These are phyloP conservation scores for Xyliphius kryptos DNA, from an alignment of 2,113 vertebrate species.

Conservation along the genomic window DNA sequence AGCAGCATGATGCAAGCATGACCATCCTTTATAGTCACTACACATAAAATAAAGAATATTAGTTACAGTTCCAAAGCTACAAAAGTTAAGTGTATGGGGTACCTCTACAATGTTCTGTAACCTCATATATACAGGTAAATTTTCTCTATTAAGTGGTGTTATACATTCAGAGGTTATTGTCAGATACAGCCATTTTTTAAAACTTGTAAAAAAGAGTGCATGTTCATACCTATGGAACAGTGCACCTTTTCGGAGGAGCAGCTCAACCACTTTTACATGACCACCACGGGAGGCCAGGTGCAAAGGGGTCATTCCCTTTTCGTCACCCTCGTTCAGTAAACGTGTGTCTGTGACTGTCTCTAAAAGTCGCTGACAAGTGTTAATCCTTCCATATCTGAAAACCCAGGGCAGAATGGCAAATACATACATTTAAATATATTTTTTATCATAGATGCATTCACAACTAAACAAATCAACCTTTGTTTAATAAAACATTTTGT, in stretches of 20 bases:
- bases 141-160: too few species aligned
- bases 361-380: constrained; percentile 75
- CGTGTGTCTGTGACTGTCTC: constrained; percentile 68
- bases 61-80: too few species aligned
- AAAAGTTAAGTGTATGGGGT: too few species aligned
- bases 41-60: constrained; percentile 5
- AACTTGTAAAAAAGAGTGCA: neutral
- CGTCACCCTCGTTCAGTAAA: constrained; percentile 81
- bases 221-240: constrained; percentile 71
- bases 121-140: too few species aligned
- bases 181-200: neutral
- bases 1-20: constrained; percentile 75
- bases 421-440: too few species aligned
- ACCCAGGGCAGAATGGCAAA: too few species aligned
- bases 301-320: constrained; percentile 78
- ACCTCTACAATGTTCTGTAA: too few species aligned
- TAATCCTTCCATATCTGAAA: constrained; percentile 75
- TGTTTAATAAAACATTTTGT: too few species aligned
- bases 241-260: constrained; percentile 76
- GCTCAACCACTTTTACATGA: constrained; percentile 78
- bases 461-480: too few species aligned
- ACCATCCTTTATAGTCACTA: constrained; percentile 81
- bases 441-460: too few species aligned
- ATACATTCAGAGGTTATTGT: too few species aligned
- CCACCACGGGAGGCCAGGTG: constrained; percentile 77